phyloP scores from a whole-genome alignment of 2,797 vertebrate species.

The Phrynocephalus vlangalii region DNA sequence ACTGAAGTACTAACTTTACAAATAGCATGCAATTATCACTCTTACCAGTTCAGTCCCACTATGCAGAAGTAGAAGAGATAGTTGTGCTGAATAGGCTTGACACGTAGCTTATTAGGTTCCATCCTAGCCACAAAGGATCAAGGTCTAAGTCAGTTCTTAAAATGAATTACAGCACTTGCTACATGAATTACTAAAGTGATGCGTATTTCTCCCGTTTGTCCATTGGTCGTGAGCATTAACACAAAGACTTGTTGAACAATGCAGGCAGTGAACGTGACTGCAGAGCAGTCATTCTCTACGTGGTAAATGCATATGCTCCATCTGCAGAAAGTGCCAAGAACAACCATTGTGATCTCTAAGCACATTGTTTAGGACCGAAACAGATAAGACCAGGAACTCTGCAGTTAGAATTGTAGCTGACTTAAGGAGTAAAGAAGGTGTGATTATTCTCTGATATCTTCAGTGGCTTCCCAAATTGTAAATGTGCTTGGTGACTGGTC shows the following conservation, averaged over 20 bases:
- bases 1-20: constrained; percentile 3
- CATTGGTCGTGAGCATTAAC: background rate
- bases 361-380: background rate
- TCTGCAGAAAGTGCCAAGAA: background rate
- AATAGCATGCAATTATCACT: background rate
- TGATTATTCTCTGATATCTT: too few species aligned
- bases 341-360: background rate
- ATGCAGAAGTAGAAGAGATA: background rate
- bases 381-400: too few species aligned
- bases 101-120: background rate
- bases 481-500: too few species aligned
- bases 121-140: background rate
- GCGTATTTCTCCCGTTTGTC: background rate
- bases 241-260: background rate
- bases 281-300: background rate
- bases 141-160: background rate
- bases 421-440: too few species aligned
- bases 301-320: background rate
- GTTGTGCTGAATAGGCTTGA: background rate
- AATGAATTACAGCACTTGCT: background rate
- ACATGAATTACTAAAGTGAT: background rate
- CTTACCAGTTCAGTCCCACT: background rate
- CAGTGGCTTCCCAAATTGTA: too few species aligned
- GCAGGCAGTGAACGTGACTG: too few species aligned
- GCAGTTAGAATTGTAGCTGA: too few species aligned